These are phyloP conservation scores for Ommatoiulus sabulosus DNA, from an alignment of 2,888 invertebrate genomes.

Conservation along the genomic window DNA sequence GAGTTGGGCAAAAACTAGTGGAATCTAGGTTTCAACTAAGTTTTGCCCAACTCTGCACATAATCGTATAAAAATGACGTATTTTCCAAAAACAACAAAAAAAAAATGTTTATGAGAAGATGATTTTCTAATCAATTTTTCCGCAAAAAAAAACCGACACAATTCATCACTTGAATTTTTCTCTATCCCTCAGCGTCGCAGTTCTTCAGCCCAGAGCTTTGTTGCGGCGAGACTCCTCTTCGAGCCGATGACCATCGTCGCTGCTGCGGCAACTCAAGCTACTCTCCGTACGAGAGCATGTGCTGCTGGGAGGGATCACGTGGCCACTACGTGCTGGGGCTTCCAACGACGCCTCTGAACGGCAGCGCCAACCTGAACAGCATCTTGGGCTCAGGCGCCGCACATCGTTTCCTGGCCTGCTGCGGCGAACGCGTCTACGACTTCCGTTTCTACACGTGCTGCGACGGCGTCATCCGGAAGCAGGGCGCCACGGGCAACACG, in stretches of 20 bases:
- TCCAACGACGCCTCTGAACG: background rate
- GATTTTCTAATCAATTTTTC: no score
- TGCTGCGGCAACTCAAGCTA: conserved; percentile 54
- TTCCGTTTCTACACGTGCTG: conserved; percentile 57
- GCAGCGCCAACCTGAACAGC: conserved; percentile 8
- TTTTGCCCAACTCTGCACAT: no score
- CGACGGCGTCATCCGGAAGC: conserved; percentile 49
- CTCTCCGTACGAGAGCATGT: conserved; percentile 51
- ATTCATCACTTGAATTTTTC: background rate
- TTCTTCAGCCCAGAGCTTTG: conserved; percentile 55
- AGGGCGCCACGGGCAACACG: conserved; percentile 49
- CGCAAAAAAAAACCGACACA: no score
- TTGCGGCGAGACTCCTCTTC: conserved; percentile 51
- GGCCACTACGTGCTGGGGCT: conserved; percentile 55
- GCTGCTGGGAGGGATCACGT: conserved; percentile 48
- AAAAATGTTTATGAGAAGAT: no score
- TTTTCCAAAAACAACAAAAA: no score
- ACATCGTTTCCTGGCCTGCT: conserved; percentile 51
- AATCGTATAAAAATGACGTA: no score
- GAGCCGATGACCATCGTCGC: conserved; percentile 15
- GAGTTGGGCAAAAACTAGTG: no score
- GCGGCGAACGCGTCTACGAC: conserved; percentile 53
- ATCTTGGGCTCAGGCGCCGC: no score
- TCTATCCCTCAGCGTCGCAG: background rate
- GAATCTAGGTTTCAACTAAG: no score